Evolutionary conservation across 2,113 vertebrate genomes (phyloP), one percentile per base, ranked within the genome.

Genomic region (Scatophagus argus): DNA sequence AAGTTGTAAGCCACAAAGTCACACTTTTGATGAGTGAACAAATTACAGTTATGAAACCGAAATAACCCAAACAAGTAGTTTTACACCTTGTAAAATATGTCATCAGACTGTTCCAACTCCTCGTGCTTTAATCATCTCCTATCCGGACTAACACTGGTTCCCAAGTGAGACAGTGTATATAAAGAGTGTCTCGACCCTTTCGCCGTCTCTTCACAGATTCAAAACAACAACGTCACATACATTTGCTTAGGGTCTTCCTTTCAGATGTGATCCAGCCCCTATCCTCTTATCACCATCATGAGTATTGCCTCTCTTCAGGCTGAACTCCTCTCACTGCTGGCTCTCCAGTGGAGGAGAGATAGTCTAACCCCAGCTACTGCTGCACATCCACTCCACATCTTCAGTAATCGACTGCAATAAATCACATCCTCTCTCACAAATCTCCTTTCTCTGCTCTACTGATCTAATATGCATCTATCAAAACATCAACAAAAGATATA

Each of bases 41-140:
- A 68, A 86, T 49, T 12, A 34, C 14, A 44, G 4, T 34, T 5
- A 46, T 39, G 44, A 79, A 47, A 67, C 41, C 29, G 25, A 75
- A 67, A 62, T 58, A 54, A 65, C 47, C 4, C 21, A 23, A 44
- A 65, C 6, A 52, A 56, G 34, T 56, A 43, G 38, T 71, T 65
- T 51, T 74, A 39, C 61, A 61, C 34, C 41, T 67, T 49, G 17
- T 17, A 14, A 62, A 77, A 68, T 21, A 34, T 77, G 66, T 41
- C 1, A 76, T 56, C 43, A 34, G 25, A 16, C 25, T 10, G 36
- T 47, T 77, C 52, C 49, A 43, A 41, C 44, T 72, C 23, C 46
- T 41, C 34, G 25, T 39, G 61, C 51, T 80, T 81, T 79, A 73
- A 82, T 86, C 77, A 82, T 75, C 36, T 34, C 16, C 36, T 51